Evolutionary conservation across 2,113 vertebrate species (phyloP), one percentile per base, ranked within the genome.

Genomic region (Chaenocephalus aceratus): DNA sequence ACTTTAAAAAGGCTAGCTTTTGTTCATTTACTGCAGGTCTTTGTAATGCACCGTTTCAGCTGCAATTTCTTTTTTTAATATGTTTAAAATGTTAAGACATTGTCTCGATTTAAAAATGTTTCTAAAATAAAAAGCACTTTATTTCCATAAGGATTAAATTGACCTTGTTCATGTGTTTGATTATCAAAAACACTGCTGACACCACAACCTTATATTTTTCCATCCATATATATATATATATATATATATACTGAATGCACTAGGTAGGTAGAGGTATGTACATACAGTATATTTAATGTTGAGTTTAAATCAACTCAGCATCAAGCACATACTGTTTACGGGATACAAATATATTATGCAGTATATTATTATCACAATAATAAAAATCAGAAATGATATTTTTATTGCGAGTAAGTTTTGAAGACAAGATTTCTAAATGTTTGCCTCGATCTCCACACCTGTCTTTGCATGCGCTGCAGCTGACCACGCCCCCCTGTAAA

Each of bases 111-210:
- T 89, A 51, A 60, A 82, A 85, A 85, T 66, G 66, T 90, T 88
- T 89, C 72, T 91, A 88, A 91, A 95, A 96, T 94, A 94, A 96
- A 41, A 96, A 92, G 95, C 95, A 95, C 95, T 96, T 96, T 96
- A 95, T 95, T 93, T 93, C 83, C 85, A 90, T 83, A 80, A 66
- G 8, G 48, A 74, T 30, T 59, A 11, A 68, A 56, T 2, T 61
- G 65, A 57, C 48, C 44, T 59, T 46, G 54, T 66, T 63, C 21
- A 21, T 60, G 26, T 53, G 45, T 0, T 61, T 71, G 46, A 46
- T 52, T 71, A 26, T 52, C 54, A 60, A 16, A 52, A 57, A 52
- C 6, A 57, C 3, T 3, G 23, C 16, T 53, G 30, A 36, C 11
- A 9, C 11, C 45, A 44, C 48, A 26, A 12, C 10, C 14, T 5